These are phyloP conservation scores for Reticulitermes lucifugus DNA, from an alignment of 2,888 invertebrate species.

Conservation along the genomic window DNA sequence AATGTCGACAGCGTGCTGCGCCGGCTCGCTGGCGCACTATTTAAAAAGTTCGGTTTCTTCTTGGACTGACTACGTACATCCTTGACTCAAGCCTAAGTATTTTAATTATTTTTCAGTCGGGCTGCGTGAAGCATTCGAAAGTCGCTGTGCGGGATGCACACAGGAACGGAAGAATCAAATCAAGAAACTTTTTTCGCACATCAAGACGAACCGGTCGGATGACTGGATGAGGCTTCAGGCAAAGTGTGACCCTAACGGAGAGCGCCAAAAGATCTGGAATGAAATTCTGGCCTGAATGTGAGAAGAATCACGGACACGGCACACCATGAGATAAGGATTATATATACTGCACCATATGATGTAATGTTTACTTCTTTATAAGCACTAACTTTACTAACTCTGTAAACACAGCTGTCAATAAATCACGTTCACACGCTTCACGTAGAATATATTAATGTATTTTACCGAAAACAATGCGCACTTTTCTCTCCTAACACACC, in stretches of 20 bases:
- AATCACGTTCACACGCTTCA: too few relatives aligned
- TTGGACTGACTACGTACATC: background rate
- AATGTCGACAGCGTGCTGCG: too few relatives aligned
- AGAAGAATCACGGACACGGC: background rate
- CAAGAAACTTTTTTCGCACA: background rate
- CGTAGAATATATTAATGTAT: too few relatives aligned
- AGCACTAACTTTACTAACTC: too few relatives aligned
- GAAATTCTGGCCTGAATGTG: background rate
- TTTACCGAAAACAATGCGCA: too few relatives aligned
- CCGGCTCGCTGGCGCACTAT: too few relatives aligned
- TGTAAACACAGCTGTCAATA: too few relatives aligned
- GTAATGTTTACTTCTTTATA: too few relatives aligned
- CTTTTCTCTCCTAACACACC: too few relatives aligned
- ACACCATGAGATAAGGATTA: too few relatives aligned
- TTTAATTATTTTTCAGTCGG: background rate
- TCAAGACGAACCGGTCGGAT: background rate
- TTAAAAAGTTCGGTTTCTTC: too few relatives aligned
- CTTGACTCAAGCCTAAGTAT: background rate
- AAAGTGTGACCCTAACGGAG: background rate
- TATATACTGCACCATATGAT: too few relatives aligned
- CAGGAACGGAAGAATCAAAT: background rate
- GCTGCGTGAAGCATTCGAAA: background rate
- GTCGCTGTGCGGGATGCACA: background rate
- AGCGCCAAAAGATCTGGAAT: background rate
- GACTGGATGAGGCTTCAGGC: background rate